Percentiles rank a stretch among this genome's conserved stretches.
phyloP scores from a whole-genome alignment of 2,113 vertebrate species.

The Malurus melanocephalus region DNA sequence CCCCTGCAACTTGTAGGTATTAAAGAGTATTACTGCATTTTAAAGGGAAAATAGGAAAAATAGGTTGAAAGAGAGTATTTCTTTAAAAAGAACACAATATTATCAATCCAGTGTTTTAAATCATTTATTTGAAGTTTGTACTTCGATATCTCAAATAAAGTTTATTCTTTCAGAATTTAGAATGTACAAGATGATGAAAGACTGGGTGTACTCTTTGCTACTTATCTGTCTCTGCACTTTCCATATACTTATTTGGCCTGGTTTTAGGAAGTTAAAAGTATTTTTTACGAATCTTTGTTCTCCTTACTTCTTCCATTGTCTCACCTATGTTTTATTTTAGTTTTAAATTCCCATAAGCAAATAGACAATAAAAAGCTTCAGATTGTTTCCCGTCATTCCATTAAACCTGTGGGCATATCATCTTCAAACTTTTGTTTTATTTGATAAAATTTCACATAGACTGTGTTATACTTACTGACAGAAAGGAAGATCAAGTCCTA shows the following conservation, averaged over 20 bases:
- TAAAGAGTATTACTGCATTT: not conserved
- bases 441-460: not conserved
- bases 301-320: not conserved
- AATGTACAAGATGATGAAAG: not conserved
- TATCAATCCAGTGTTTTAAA: not conserved
- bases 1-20: not conserved
- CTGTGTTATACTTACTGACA: not conserved
- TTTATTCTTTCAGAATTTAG: not conserved
- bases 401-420: not conserved
- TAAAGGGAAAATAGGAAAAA: slow-evolving; percentile 10
- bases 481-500: not conserved
- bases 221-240: not conserved
- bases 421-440: not conserved
- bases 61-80: slow-evolving; percentile 4
- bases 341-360: not conserved
- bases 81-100: slow-evolving; percentile 26
- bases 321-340: not conserved
- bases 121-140: not conserved
- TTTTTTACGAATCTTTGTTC: not conserved
- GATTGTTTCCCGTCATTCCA: not conserved
- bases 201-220: not conserved
- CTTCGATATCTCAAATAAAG: not conserved
- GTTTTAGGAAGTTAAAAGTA: not conserved
- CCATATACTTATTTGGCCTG: not conserved
- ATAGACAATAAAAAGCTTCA: not conserved